Base-by-base conservation (phyloP, 2,888 invertebrate species). In the Pachliopta kotzebuea region DNA sequence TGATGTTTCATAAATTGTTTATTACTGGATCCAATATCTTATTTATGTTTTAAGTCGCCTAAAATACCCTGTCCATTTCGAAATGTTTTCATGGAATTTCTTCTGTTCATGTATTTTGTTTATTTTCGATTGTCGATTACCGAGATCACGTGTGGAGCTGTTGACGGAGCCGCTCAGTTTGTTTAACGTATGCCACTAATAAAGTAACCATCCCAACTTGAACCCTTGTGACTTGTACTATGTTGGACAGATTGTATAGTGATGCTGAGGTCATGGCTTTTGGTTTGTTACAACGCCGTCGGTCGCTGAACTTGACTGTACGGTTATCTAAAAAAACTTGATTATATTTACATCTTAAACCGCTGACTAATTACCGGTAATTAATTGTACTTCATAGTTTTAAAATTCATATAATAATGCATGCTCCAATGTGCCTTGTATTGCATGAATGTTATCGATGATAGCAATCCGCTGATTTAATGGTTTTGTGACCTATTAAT, bases 91-190 rank as follows among this genome's bases (percentile, higher is more conserved):
- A 85, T 77, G 82, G 83, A 86, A 87, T 77, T 74, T 79, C 75
- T 80, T 76, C 77, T 75, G 75, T 73, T 76, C 69, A 74, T 73
- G 76, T 71, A 70, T 69, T 70, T 73, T 86, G 90, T 90, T 90
- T 90, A 88, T 89, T 90, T 89, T 86, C 74, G 77, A 75, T 80
- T 83, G 88, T 86, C 89, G 79, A 84, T 81, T 81, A 77, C 79
- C 76, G 76, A 76, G 76, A 79, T 84, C 85, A 81, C 80, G 81
- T 81, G 83, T 75, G 72, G 71, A 73, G 71, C 72, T 77, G 86
- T 79, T 83, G 88, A 90, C 74, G 79, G 89, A 88, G 74, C 69
- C 62, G 76, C 78, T 88, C 86, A 85, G 81, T 78, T 74, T 84
- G 86, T 87, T 85, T 85, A 84, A 75, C 72, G 77, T 80, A 79